Base-by-base conservation (phyloP, 2,797 vertebrate genomes). In the Rhinichthys osculus region DNA sequence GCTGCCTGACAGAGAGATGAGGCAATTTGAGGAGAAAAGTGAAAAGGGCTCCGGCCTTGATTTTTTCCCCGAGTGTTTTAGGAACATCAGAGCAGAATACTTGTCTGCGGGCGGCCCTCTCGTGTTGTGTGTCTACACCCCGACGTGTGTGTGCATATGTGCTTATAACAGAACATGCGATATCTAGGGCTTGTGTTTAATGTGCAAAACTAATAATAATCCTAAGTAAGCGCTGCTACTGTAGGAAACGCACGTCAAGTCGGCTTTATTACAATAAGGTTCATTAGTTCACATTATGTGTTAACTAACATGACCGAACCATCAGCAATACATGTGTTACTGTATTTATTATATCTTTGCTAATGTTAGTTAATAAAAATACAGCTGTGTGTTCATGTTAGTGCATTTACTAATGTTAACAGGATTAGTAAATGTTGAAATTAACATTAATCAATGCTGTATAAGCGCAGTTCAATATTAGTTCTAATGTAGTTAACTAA, bases 1-100 rank as follows among this genome's bases (percentile, higher is more conserved):
- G 96, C 94, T 93, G 95, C 94, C 95, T 97, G 97, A 97, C 97
- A 97, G 95, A 96, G 95, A 95, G 95, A 97, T 97, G 96, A 96
- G 96, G 95, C 94, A 95, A 96, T 98, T 95, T 96, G 93, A 95
- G 93, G 93, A 2, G 95, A 94, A 91, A 96, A 96, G 96, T 95
- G 95, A 95, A 77, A 57, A 77, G 74, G 50, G 74, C 94, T 95
- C 94, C 94, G 91, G 94, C 79, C 95, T 95, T 96, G 64, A 76
- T 76, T 35, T 74, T 33, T 52, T 7, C 1, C 74, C 33, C 50
- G 9, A 77, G 74, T 77, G 74, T 57, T 77, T 77, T 57, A 23
- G 82, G 85, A 84, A 84, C 81, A 84, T 88, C 86, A 87, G 87
- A 86, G 78, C 67, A 57, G 54, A 84, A 42, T 80, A 81, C 79